Evolutionary conservation across 2,888 invertebrate genomes (phyloP).

Genomic region (Druceiella hillmani): DNA sequence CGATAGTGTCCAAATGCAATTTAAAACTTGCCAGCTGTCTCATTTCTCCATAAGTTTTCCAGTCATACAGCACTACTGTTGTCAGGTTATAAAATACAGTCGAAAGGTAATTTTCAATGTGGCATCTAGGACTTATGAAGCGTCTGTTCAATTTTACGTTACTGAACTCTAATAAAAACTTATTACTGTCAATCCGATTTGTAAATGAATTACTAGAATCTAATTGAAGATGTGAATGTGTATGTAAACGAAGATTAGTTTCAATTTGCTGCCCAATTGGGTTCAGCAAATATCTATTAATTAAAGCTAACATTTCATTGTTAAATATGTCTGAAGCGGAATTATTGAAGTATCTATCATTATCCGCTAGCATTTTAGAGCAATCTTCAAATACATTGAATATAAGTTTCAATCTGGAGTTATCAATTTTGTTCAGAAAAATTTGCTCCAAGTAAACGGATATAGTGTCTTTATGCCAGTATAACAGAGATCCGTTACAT

Average conservation of each 20-base stretch:
- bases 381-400: conserved; percentile 45
- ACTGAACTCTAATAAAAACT: conserved; percentile 53
- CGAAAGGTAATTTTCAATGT: conserved; percentile 86
- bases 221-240: conserved; percentile 83
- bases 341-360: conserved; percentile 33
- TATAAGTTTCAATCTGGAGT: conserved; percentile 52
- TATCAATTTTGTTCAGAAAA: conserved; percentile 60
- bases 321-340: conserved; percentile 36
- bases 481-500: conserved; percentile 71
- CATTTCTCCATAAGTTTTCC: conserved; percentile 98
- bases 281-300: conserved; percentile 56
- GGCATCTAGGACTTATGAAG: conserved; percentile 60
- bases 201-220: conserved; percentile 69
- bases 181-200: conserved; percentile 57
- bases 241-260: conserved; percentile 86
- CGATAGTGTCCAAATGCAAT: conserved; percentile 74
- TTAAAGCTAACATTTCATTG: conserved; percentile 35
- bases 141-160: conserved; percentile 51
- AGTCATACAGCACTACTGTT: conserved; percentile 94
- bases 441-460: conserved; percentile 72
- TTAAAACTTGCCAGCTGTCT: conserved; percentile 84
- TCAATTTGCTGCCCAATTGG: conserved; percentile 85
- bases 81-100: conserved; percentile 96
- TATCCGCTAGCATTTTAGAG: conserved; percentile 34
- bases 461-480: conserved; percentile 75